phyloP scores from a whole-genome alignment of 2,797 vertebrate species.

The Pseudochirops corinnae region DNA sequence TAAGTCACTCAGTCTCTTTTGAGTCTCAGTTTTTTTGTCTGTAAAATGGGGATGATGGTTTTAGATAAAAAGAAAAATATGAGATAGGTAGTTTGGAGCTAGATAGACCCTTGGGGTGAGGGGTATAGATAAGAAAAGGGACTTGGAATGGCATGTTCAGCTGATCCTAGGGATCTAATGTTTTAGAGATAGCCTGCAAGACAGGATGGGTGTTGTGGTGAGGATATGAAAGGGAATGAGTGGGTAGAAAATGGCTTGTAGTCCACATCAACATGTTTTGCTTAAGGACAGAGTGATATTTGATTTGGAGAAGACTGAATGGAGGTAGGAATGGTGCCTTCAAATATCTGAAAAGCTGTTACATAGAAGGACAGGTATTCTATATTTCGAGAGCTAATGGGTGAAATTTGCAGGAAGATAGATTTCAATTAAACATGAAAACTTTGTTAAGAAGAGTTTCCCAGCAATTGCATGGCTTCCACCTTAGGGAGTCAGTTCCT shows the following conservation, averaged over 20 bases:
- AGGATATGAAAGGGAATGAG: neutral
- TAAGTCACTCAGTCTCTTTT: neutral
- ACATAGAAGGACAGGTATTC: no score
- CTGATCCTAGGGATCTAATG: constrained; percentile 7
- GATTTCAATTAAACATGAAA: constrained; percentile 35
- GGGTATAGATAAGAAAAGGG: neutral
- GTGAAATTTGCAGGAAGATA: constrained; percentile 13
- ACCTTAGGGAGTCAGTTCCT: neutral
- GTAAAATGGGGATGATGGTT: constrained; percentile 4
- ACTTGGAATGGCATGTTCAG: constrained; percentile 7
- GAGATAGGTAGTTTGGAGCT: constrained; percentile 6
- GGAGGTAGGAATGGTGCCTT: neutral
- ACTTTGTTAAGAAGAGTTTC: constrained; percentile 8
- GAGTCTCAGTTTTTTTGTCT: constrained; percentile 24
- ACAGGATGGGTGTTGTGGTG: neutral
- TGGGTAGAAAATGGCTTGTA: neutral
- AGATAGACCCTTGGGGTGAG: neutral
- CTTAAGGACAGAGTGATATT: neutral
- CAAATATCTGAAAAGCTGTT: neutral
- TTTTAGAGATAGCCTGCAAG: neutral
- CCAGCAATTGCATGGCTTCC: neutral
- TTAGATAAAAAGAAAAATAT: constrained; percentile 35
- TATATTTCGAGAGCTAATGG: neutral
- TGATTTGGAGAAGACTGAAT: neutral
- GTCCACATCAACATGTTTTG: neutral